These are phyloP conservation scores for Drosophila colorata DNA, from an alignment of 2,888 invertebrate genomes.

Conservation along the genomic window DNA sequence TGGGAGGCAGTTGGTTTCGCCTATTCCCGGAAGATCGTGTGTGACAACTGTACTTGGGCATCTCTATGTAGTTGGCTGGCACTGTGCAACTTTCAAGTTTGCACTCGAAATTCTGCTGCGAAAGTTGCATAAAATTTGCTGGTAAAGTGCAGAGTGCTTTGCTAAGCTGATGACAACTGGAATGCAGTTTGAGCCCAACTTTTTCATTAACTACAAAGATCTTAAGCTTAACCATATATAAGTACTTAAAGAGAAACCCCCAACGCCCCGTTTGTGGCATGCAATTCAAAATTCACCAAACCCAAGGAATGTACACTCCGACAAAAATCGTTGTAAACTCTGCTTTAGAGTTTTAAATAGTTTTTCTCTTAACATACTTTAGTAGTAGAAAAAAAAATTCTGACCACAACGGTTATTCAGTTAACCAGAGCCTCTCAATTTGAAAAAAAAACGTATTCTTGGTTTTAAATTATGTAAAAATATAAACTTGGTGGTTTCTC, in stretches of 20 bases:
- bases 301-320: conserved; percentile 5
- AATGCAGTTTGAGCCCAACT: conserved; percentile 28
- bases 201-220: conserved; percentile 39
- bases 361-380: neutral
- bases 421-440: neutral
- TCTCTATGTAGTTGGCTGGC: conserved; percentile 4
- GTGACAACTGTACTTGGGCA: conserved; percentile 43
- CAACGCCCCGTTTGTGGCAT: conserved; percentile 15
- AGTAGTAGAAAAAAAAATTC: too few species aligned
- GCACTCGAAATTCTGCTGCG: conserved; percentile 11
- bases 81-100: conserved; percentile 24
- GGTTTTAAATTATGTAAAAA: neutral
- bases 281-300: conserved; percentile 1
- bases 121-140: conserved; percentile 39
- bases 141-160: conserved; percentile 35
- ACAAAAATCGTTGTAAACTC: neutral
- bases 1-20: conserved; percentile 5
- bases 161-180: conserved; percentile 30
- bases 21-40: conserved; percentile 29
- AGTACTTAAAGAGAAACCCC: conserved; percentile 19
- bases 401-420: too few species aligned
- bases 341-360: neutral
- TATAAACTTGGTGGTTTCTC: neutral
- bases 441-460: too few species aligned
- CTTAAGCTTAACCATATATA: conserved; percentile 35